A percentile compares a stretch with the other conserved stretches of the same genome.
Evolutionary conservation across 2,888 invertebrate genomes (phyloP).

Genomic region (Idaea straminata): DNA sequence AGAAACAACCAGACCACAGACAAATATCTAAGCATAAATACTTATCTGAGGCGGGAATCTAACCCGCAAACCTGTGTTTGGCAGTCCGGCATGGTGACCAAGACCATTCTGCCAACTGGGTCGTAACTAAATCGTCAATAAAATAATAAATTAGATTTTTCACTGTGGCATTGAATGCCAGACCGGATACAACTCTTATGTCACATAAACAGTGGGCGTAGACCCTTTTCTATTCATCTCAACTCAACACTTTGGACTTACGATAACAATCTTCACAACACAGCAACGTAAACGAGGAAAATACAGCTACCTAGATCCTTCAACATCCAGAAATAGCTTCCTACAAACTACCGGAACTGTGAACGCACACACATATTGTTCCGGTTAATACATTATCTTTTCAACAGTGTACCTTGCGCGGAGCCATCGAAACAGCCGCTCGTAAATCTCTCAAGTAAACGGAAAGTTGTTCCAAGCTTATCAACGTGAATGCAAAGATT

Average conservation of each 20-base stretch:
- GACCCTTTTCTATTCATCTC: not conserved
- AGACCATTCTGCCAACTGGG: too few relatives aligned
- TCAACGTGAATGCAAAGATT: slow-evolving; percentile 14
- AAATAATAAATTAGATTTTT: too few relatives aligned
- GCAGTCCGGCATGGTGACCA: too few relatives aligned
- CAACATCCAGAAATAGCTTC: not conserved
- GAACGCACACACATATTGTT: not conserved
- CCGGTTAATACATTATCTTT: not conserved
- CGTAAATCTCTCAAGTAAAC: slow-evolving; percentile 15
- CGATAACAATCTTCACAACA: not conserved
- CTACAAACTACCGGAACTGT: not conserved
- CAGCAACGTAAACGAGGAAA: not conserved
- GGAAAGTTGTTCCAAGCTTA: slow-evolving; percentile 22
- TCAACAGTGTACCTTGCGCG: not conserved
- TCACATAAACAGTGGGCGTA: not conserved
- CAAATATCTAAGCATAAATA: too few relatives aligned
- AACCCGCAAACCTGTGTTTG: too few relatives aligned
- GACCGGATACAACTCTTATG: not conserved
- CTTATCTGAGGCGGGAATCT: too few relatives aligned
- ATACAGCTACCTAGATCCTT: not conserved
- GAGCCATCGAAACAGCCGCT: not conserved
- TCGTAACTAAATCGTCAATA: too few relatives aligned
- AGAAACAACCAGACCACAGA: too few relatives aligned
- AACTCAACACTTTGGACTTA: not conserved
- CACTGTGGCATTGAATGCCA: not conserved